A percentile compares a stretch with the other conserved stretches of the same genome.
Conservation (phyloP, 2,797 vertebrate species). For the Sternotherus odoratus region DNA sequence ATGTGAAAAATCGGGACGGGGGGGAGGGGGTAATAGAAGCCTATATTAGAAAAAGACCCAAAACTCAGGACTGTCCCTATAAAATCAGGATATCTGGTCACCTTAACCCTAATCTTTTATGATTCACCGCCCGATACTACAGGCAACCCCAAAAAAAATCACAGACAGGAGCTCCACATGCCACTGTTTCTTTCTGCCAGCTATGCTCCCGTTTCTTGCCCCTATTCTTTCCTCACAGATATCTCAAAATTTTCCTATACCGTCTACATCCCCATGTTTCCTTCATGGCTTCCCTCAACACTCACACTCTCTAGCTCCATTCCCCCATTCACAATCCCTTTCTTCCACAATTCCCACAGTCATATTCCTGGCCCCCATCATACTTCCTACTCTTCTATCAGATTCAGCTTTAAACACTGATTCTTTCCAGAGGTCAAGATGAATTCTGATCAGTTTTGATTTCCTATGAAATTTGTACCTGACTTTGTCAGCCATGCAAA, state of each 20-base stretch:
- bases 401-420: background rate
- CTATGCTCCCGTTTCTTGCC: too few relatives aligned
- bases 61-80: too few relatives aligned
- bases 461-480: background rate
- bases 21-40: too few relatives aligned
- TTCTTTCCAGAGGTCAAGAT: background rate
- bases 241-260: background rate
- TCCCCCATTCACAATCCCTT: background rate
- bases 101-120: too few relatives aligned
- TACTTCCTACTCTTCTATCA: background rate
- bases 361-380: background rate
- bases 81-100: too few relatives aligned
- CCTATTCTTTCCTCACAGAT: too few relatives aligned
- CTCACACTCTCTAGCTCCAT: background rate
- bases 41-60: too few relatives aligned
- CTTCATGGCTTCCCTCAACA: background rate
- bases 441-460: background rate
- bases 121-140: too few relatives aligned
- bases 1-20: too few relatives aligned
- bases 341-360: background rate
- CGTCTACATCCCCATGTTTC: background rate
- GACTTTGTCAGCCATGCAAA: background rate
- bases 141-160: too few relatives aligned
- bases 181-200: too few relatives aligned
- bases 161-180: too few relatives aligned